Conservation (phyloP, 2,888 invertebrate genomes). For the Parasteatoda lunata region DNA sequence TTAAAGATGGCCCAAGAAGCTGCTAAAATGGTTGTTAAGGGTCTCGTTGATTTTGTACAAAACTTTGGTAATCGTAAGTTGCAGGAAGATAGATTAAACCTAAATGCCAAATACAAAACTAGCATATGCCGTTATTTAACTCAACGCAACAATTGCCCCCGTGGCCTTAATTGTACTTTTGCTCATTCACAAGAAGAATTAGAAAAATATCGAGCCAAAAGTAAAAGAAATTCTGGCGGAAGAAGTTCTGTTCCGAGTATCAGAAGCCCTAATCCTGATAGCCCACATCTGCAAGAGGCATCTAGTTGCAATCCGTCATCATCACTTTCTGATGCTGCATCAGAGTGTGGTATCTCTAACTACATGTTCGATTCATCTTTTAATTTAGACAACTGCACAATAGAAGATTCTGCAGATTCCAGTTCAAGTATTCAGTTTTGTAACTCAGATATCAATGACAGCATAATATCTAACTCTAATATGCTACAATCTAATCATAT, state of each 20-base stretch:
- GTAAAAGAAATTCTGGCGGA: conserved; percentile 41
- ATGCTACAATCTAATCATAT: conserved; percentile 25
- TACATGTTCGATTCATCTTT: conserved; percentile 27
- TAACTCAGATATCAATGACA: background rate
- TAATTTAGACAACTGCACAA: conserved; percentile 16
- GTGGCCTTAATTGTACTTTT: conserved; percentile 91
- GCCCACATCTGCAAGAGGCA: conserved; percentile 6
- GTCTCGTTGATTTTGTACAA: conserved; percentile 85
- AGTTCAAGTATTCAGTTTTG: conserved; percentile 28
- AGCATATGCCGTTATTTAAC: conserved; percentile 91
- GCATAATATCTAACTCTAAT: conserved; percentile 20
- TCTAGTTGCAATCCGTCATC: conserved; percentile 21
- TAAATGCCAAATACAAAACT: conserved; percentile 87
- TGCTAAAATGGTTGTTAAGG: conserved; percentile 80
- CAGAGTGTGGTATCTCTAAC: conserved; percentile 17
- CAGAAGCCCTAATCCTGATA: conserved; percentile 39
- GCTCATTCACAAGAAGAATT: conserved; percentile 93
- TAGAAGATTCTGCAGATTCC: conserved; percentile 1
- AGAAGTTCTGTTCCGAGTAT: conserved; percentile 19
- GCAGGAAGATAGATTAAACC: conserved; percentile 72
- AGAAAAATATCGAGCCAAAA: conserved; percentile 79
- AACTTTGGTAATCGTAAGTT: conserved; percentile 81
- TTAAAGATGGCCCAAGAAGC: conserved; percentile 74
- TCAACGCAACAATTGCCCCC: conserved; percentile 86
- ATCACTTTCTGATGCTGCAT: conserved; percentile 12